Percentiles rank a stretch among this genome's conserved stretches.
These are phyloP conservation scores for Eulemur coronatus DNA, from an alignment of 2,797 vertebrate species.

Conservation along the genomic window DNA sequence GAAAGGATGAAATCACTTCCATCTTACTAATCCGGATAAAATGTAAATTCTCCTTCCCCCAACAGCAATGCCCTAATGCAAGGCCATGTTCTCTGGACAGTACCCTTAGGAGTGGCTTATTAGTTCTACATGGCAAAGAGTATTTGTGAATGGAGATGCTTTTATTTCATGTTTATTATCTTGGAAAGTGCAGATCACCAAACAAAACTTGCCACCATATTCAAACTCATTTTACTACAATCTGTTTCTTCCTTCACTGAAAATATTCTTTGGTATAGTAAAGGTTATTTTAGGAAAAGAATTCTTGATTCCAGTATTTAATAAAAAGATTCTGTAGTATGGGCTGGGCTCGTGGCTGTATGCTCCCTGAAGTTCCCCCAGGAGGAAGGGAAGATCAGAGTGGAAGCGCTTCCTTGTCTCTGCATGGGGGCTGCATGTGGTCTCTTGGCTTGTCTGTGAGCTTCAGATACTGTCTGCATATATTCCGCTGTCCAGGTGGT, in stretches of 20 bases:
- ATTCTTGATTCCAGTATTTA: background rate
- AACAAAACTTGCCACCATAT: slow-evolving; percentile 53
- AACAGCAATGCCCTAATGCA: background rate
- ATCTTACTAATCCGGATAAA: background rate
- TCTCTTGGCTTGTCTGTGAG: background rate
- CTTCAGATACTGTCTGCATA: background rate
- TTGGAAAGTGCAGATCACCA: background rate
- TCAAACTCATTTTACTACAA: slow-evolving; percentile 29
- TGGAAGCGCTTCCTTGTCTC: slow-evolving; percentile 17
- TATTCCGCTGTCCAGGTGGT: background rate
- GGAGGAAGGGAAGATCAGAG: slow-evolving; percentile 32
- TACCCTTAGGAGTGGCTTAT: background rate
- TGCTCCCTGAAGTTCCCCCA: background rate
- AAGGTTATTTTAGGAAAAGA: background rate
- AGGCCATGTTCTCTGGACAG: background rate
- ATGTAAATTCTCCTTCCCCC: background rate
- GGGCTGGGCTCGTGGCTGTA: background rate
- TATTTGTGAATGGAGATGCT: background rate
- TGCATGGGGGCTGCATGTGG: background rate
- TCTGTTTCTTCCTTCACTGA: slow-evolving; percentile 42
- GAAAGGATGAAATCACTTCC: background rate
- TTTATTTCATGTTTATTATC: slow-evolving; percentile 50
- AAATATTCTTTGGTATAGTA: background rate
- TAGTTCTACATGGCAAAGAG: background rate
- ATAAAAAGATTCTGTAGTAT: background rate